A percentile compares a stretch with the other conserved stretches of the same genome.
Conservation (phyloP, 2,113 vertebrate species). For the Zosterops hypoxanthus region DNA sequence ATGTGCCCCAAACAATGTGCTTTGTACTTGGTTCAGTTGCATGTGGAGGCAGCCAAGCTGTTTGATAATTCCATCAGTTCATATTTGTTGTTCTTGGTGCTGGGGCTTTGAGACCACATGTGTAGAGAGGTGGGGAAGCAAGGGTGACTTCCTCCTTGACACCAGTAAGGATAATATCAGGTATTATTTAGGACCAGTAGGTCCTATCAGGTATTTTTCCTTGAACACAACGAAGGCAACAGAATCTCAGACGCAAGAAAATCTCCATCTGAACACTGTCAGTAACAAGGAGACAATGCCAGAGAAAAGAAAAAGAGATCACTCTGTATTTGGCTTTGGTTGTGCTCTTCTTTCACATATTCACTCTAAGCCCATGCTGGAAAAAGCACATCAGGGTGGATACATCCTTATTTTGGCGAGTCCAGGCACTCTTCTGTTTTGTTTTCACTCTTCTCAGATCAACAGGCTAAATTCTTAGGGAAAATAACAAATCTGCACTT, state of each 20-base stretch:
- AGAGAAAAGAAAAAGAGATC: background rate
- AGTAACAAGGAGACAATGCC: background rate
- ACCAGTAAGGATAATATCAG: background rate
- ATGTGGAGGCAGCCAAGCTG: background rate
- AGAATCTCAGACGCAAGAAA: background rate
- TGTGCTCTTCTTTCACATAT: background rate
- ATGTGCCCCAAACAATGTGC: background rate
- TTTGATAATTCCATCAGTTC: background rate
- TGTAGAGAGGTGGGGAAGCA: background rate
- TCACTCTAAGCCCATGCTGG: background rate
- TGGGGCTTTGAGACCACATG: background rate
- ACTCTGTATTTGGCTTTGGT: background rate
- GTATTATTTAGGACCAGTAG: background rate
- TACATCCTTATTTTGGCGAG: background rate
- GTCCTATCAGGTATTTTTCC: accelerated
- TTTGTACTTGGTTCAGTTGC: background rate
- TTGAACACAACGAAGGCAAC: background rate
- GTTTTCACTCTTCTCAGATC: background rate
- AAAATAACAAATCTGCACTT: background rate
- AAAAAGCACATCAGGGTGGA: background rate
- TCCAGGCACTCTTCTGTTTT: background rate
- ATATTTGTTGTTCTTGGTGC: background rate
- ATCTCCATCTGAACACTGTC: background rate
- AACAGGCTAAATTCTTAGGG: background rate
- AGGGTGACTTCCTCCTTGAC: background rate